Conservation (phyloP, 1,140 invertebrate species). For the Diachasma alloeum region DNA sequence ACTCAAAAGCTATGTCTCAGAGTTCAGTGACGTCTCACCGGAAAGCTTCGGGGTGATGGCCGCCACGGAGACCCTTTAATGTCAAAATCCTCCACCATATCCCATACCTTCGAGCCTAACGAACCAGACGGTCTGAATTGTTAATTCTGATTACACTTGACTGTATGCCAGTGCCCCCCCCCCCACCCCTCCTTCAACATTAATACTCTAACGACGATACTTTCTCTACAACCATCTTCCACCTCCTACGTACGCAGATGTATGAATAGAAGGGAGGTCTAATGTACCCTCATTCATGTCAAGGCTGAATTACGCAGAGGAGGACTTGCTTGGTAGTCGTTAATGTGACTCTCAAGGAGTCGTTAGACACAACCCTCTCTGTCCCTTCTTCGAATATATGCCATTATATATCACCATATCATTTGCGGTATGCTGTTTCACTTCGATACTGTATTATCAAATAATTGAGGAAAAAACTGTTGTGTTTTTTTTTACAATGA, state of each 20-base stretch:
- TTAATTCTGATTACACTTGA: constrained; percentile 46
- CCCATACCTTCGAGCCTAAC: not conserved
- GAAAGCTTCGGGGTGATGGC: not conserved
- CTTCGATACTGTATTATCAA: not conserved
- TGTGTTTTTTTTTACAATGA: too few species aligned
- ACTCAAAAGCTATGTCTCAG: not conserved
- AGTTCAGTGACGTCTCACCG: not conserved
- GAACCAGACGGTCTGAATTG: constrained; percentile 38
- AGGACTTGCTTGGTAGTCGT: constrained; percentile 33
- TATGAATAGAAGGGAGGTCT: constrained; percentile 19
- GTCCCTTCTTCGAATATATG: not conserved
- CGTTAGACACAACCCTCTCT: constrained; percentile 26
- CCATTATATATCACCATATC: not conserved
- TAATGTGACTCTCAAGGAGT: constrained; percentile 38
- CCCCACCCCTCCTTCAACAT: constrained; percentile 5
- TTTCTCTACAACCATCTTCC: not conserved
- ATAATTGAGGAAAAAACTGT: not conserved
- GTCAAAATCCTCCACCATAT: not conserved
- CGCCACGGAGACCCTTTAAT: not conserved
- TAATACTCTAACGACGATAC: constrained; percentile 7
- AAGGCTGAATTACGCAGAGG: constrained; percentile 38
- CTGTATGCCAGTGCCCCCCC: constrained; percentile 11
- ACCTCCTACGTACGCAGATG: constrained; percentile 1
- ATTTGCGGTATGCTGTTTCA: not conserved
- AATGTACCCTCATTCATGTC: constrained; percentile 46